Evolutionary conservation across 2,797 vertebrate genomes (phyloP).

Genomic region (Meda fulgida): DNA sequence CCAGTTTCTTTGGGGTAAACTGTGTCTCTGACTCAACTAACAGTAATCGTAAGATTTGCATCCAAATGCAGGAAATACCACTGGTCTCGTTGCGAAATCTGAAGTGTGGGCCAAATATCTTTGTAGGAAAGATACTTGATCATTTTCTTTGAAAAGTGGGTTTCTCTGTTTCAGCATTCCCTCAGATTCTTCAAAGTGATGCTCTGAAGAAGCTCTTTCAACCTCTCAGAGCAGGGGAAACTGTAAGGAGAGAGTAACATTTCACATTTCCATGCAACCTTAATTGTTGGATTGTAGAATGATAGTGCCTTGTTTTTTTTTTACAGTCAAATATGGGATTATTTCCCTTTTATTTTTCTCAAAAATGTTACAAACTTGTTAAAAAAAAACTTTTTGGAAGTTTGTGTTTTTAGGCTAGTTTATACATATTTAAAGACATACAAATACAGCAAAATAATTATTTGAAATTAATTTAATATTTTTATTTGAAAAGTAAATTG

Average conservation of each 20-base stretch:
- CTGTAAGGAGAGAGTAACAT: conserved; percentile 1
- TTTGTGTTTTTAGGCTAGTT: neutral
- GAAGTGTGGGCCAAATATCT: conserved; percentile 8
- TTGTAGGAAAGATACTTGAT: neutral
- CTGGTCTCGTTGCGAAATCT: neutral
- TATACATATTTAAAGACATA: neutral
- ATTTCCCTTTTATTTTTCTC: neutral
- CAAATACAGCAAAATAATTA: neutral
- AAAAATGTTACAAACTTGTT: neutral
- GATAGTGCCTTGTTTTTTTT: neutral
- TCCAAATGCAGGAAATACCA: neutral
- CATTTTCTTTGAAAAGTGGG: conserved; percentile 2
- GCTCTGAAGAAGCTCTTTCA: conserved; percentile 2
- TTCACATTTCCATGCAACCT: neutral
- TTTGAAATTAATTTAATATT: neutral
- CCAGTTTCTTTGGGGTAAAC: neutral
- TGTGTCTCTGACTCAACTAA: neutral
- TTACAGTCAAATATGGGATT: neutral
- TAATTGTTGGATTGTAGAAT: neutral
- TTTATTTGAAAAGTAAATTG: neutral
- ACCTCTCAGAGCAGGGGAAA: neutral
- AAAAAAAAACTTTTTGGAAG: neutral
- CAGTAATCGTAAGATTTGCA: neutral
- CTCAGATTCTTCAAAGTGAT: conserved; percentile 4
- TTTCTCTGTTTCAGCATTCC: neutral